A percentile compares a stretch with the other conserved stretches of the same genome.
phyloP scores from a whole-genome alignment of 2,113 vertebrate genomes.

The Sterna hirundo region DNA sequence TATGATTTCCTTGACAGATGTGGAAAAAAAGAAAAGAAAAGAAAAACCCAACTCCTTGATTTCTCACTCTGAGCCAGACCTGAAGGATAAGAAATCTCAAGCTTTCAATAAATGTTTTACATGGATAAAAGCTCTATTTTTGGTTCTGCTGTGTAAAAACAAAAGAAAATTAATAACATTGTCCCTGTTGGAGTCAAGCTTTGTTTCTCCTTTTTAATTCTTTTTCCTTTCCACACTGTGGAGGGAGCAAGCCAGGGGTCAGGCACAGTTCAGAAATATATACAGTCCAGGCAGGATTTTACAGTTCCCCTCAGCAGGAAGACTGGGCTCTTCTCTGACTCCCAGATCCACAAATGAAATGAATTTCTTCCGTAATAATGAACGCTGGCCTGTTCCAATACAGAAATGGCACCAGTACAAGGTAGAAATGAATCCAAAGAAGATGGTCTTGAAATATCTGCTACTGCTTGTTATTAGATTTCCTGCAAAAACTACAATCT shows the following conservation, averaged over 20 bases:
- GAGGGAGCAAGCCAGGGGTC: background rate
- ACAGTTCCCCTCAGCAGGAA: background rate
- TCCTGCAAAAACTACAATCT: background rate
- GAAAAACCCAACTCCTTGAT: background rate
- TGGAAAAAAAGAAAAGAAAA: no score
- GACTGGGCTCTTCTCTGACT: background rate
- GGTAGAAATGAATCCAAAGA: background rate
- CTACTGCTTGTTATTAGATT: constrained; percentile 16
- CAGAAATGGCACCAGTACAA: background rate
- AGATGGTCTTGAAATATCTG: constrained; percentile 43
- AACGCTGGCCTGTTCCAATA: background rate
- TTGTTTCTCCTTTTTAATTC: background rate
- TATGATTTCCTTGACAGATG: constrained; percentile 42
- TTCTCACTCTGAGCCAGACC: background rate
- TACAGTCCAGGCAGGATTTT: background rate
- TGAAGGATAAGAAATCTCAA: background rate
- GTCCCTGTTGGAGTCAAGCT: background rate
- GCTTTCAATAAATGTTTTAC: constrained; percentile 5
- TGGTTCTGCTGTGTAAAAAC: background rate
- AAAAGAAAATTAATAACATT: background rate
- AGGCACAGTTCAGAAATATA: background rate
- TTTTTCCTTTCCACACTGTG: background rate
- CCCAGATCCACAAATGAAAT: background rate
- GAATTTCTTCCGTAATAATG: constrained; percentile 11
- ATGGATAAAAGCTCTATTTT: constrained; percentile 19